A percentile compares a stretch with the other conserved stretches of the same genome.
phyloP scores from a whole-genome alignment of 2,888 invertebrate genomes.

The Liopterus haemorrhoidalis region DNA sequence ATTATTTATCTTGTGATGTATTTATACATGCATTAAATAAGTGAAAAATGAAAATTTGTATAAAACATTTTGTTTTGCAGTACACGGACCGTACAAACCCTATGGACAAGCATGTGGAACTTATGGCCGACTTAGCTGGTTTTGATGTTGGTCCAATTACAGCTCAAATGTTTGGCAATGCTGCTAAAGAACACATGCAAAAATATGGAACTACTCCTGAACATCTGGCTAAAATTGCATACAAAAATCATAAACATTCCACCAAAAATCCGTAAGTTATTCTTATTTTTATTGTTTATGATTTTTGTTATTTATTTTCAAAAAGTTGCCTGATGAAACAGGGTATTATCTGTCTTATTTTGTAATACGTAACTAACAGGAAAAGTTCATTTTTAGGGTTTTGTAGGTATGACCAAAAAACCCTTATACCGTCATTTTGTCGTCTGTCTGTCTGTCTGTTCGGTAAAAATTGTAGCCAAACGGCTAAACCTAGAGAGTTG shows the following conservation, averaged over 20 bases:
- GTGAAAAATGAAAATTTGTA: slow-evolving; percentile 5
- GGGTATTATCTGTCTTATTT: too few relatives aligned
- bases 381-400: too few relatives aligned
- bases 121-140: slow-evolving; percentile 79
- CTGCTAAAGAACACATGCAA: slow-evolving; percentile 92
- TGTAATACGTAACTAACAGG: too few relatives aligned
- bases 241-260: slow-evolving; percentile 96
- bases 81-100: slow-evolving; percentile 81
- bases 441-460: too few relatives aligned
- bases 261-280: slow-evolving; percentile 80
- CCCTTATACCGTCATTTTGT: too few relatives aligned
- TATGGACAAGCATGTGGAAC: slow-evolving; percentile 77
- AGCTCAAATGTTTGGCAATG: slow-evolving; percentile 95
- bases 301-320: slow-evolving; percentile 1
- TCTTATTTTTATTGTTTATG: slow-evolving; percentile 9
- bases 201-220: slow-evolving; percentile 88
- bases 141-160: slow-evolving; percentile 80
- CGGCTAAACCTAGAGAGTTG: too few relatives aligned
- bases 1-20: background rate
- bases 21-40: background rate
- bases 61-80: slow-evolving; percentile 40
- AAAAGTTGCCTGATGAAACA: too few relatives aligned
- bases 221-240: slow-evolving; percentile 96
- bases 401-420: too few relatives aligned
- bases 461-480: too few relatives aligned